Evolutionary conservation across 2,113 vertebrate genomes (phyloP), one percentile per base, ranked within the genome.

Genomic region (Mustelus asterias): DNA sequence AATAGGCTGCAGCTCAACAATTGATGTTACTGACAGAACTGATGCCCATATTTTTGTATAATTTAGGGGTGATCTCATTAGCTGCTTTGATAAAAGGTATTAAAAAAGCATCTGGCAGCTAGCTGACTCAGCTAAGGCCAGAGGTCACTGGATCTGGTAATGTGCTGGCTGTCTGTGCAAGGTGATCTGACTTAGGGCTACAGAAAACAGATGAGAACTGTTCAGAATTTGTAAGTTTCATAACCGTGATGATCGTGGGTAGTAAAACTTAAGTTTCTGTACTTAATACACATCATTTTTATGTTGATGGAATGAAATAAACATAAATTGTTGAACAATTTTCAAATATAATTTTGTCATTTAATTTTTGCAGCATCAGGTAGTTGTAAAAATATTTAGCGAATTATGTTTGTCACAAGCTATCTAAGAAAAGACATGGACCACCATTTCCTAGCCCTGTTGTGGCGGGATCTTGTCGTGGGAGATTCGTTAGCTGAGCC

Each of bases 51-150:
- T 96, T 96, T 98, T 96, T 95, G 97, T 96, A 96, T 97, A 97
- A 97, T 97, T 78, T 97, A 96, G 96, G 96, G 96, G 97, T 97
- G 97, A 98, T 97, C 97, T 98, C 89, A 97, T 98, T 98, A 97
- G 96, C 96, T 96, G 96, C 96, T 97, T 96, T 97, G 97, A 98
- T 97, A 98, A 98, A 96, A 97, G 97, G 97, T 97, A 97, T 97
- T 97, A 96, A 96, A 78, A 93, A 97, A 96, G 96, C 97, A 97
- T 98, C 96, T 98, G 97, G 97, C 96, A 97, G 97, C 97, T 58
- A 72, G 95, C 95, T 94, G 96, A n/a, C 96, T 96, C 96, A 97
- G 96, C 96, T 96, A 96, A 96, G 96, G 94, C 97, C 97, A 96
- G 96, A 96, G 60, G 96, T 96, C 70, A 96, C 96, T 96, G 96